These are phyloP conservation scores for Athetis lepigone DNA, from an alignment of 2,888 invertebrate species.

Conservation along the genomic window DNA sequence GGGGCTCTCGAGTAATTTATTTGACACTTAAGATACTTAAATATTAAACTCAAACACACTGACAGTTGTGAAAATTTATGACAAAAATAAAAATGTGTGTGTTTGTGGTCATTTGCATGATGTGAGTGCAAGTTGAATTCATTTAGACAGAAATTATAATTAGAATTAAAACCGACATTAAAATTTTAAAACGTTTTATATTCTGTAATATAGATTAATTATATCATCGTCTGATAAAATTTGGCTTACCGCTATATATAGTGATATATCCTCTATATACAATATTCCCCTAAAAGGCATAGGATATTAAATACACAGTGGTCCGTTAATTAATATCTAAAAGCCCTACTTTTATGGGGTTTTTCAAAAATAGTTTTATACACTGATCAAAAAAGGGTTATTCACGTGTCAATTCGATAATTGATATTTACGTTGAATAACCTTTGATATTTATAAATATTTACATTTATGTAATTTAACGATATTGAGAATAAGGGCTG, in stretches of 20 bases:
- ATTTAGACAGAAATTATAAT: slow-evolving; percentile 35
- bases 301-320: slow-evolving; percentile 82
- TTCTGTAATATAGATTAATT: slow-evolving; percentile 64
- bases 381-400: slow-evolving; percentile 15
- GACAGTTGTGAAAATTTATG: slow-evolving; percentile 20
- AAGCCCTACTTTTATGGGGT: slow-evolving; percentile 67
- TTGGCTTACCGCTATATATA: slow-evolving; percentile 65
- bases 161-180: slow-evolving; percentile 45
- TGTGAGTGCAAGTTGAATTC: neutral
- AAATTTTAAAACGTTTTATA: slow-evolving; percentile 41
- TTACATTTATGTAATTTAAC: neutral
- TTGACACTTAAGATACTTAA: slow-evolving; percentile 24
- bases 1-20: slow-evolving; percentile 42
- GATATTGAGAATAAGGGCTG: neutral
- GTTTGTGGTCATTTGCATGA: neutral
- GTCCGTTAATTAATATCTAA: slow-evolving; percentile 79
- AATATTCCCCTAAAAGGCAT: slow-evolving; percentile 80
- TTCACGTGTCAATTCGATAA: neutral
- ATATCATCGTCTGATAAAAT: slow-evolving; percentile 68
- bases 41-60: slow-evolving; percentile 27
- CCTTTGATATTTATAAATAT: no score
- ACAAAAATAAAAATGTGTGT: neutral
- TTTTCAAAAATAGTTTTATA: slow-evolving; percentile 64
- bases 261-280: slow-evolving; percentile 75
- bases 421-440: no score